These are phyloP conservation scores for Drosophila triauraria DNA, from an alignment of 1,140 invertebrate genomes.

Conservation along the genomic window DNA sequence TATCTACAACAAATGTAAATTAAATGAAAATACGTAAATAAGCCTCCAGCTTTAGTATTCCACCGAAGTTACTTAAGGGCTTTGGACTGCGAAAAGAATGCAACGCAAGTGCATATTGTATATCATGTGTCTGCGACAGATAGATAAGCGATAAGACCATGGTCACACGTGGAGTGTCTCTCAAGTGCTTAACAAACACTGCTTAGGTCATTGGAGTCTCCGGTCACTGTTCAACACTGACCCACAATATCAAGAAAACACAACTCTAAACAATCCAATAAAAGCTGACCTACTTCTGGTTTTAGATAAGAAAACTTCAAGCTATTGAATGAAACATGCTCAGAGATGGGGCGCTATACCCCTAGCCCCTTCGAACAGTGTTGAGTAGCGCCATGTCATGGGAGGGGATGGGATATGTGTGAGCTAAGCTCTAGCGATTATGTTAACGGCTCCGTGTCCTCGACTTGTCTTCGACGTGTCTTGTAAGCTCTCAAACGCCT, in stretches of 20 bases:
- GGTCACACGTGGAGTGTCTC: conserved; percentile 8
- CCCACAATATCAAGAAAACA: not conserved
- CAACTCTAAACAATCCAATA: not conserved
- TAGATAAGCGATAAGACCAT: conserved; percentile 37
- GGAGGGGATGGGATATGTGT: conserved; percentile 8
- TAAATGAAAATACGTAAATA: too few relatives aligned
- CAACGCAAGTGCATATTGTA: conserved; percentile 21
- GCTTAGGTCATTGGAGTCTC: not conserved
- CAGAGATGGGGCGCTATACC: not conserved
- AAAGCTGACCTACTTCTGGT: not conserved
- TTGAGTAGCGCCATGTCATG: conserved; percentile 25
- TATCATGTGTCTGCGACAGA: conserved; percentile 20
- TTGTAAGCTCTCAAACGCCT: conserved; percentile 50
- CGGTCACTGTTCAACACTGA: conserved; percentile 17
- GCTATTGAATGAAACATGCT: not conserved
- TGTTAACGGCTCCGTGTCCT: conserved; percentile 47
- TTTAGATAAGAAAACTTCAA: not conserved
- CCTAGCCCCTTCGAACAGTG: conserved; percentile 9
- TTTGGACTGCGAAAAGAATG: conserved; percentile 17
- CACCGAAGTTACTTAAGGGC: conserved; percentile 6
- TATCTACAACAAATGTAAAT: not conserved
- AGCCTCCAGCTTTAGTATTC: not conserved
- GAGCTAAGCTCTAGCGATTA: conserved; percentile 18
- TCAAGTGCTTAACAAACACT: conserved; percentile 66
- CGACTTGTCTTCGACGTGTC: conserved; percentile 44